phyloP scores from a whole-genome alignment of 2,113 vertebrate genomes.

The Anarhynchus alexandrinus region DNA sequence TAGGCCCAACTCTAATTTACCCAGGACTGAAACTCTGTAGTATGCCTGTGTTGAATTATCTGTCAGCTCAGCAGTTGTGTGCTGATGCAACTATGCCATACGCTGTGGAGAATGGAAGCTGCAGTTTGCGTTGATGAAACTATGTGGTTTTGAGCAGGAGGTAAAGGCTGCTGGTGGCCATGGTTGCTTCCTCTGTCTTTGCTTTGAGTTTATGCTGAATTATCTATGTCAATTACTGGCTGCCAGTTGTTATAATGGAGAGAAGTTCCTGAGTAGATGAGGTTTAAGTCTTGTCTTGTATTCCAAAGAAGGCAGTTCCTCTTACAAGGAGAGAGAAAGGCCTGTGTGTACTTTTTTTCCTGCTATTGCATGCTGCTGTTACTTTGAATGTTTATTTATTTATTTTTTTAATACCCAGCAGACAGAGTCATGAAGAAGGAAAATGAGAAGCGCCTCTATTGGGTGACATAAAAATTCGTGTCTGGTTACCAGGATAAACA shows the following conservation, averaged over 20 bases:
- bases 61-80: accelerated
- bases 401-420: not conserved
- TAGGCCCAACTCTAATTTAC: not conserved
- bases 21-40: not conserved
- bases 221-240: not conserved
- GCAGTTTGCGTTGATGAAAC: not conserved
- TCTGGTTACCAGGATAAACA: not conserved
- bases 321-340: not conserved
- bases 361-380: not conserved
- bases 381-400: not conserved
- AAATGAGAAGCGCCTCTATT: not conserved
- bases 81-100: accelerated
- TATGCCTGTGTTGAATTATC: accelerated
- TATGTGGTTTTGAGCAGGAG: accelerated
- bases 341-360: not conserved
- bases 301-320: not conserved
- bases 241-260: not conserved
- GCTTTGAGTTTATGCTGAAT: not conserved
- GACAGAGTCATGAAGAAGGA: not conserved
- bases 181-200: not conserved
- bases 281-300: not conserved
- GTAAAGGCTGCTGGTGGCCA: not conserved
- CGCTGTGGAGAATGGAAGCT: accelerated
- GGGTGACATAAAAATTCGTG: not conserved
- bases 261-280: not conserved